Evolutionary conservation across 2,888 invertebrate species (phyloP).

Genomic region (Odontomyia ornata): DNA sequence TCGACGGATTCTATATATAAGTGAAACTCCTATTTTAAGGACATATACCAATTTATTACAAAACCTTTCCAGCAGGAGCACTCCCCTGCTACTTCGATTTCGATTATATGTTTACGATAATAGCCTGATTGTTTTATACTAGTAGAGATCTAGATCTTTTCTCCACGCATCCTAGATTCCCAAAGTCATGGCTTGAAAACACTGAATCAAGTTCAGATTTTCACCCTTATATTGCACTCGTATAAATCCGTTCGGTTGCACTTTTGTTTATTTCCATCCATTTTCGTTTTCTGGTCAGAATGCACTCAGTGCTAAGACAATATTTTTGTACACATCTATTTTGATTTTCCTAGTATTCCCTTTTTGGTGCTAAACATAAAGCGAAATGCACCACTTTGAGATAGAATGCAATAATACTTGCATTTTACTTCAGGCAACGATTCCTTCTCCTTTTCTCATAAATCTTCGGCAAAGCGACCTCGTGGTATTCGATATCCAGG

Average conservation of each 20-base stretch:
- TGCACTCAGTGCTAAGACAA: background rate
- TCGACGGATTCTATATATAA: too few species aligned
- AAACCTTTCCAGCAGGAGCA: too few species aligned
- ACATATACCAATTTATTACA: too few species aligned
- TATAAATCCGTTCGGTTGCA: background rate
- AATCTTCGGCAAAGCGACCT: conserved; percentile 12
- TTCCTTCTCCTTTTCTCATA: conserved; percentile 12
- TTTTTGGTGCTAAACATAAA: conserved; percentile 5
- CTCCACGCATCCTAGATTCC: too few species aligned
- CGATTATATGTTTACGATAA: too few species aligned
- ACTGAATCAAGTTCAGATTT: too few species aligned
- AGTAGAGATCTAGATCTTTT: too few species aligned
- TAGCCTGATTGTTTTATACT: too few species aligned
- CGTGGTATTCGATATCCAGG: background rate
- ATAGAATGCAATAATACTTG: background rate
- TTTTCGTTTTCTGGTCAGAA: background rate
- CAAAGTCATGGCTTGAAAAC: too few species aligned
- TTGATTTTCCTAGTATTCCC: background rate
- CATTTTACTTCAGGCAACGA: background rate
- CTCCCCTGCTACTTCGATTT: too few species aligned
- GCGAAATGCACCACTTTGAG: conserved; percentile 3
- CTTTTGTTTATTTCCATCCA: background rate
- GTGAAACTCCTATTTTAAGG: too few species aligned
- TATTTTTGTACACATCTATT: conserved; percentile 12
- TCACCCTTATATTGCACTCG: too few species aligned